Evolutionary conservation across 2,797 vertebrate species (phyloP).

Genomic region (Vireo griseus): DNA sequence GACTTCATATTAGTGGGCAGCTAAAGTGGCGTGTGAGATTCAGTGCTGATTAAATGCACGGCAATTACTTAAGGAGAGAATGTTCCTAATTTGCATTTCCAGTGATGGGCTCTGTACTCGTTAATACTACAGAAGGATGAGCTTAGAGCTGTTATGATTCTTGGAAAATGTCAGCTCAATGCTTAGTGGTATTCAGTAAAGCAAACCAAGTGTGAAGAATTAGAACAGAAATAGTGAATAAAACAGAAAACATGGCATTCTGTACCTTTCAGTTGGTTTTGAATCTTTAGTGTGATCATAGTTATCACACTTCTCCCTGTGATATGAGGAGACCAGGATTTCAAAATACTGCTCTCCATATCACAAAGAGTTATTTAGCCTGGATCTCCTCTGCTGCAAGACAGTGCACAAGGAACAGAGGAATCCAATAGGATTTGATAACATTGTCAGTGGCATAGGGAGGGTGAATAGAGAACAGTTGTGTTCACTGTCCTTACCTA

Average conservation of each 20-base stretch:
- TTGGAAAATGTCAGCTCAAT: conserved; percentile 27
- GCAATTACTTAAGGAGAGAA: neutral
- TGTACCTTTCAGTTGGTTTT: neutral
- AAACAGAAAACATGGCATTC: neutral
- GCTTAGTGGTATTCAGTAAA: conserved; percentile 20
- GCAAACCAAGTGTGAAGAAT: conserved; percentile 18
- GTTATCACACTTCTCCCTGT: neutral
- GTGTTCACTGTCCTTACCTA: neutral
- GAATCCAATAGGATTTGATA: neutral
- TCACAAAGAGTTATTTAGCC: neutral
- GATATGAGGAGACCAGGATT: neutral
- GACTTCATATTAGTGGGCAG: neutral
- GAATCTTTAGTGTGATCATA: neutral
- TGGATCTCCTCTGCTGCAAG: neutral
- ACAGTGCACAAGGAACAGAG: neutral
- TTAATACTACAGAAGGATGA: neutral
- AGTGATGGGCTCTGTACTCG: neutral
- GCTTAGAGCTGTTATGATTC: neutral
- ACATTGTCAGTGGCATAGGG: neutral
- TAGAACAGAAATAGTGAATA: conserved; percentile 12
- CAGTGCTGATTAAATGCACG: neutral
- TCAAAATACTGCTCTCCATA: neutral
- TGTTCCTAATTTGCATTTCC: neutral
- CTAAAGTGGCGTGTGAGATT: neutral
- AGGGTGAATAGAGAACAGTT: neutral